A percentile compares a stretch with the other conserved stretches of the same genome.
Evolutionary conservation across 2,888 invertebrate species (phyloP).

Genomic region (Stramonita haemastoma): DNA sequence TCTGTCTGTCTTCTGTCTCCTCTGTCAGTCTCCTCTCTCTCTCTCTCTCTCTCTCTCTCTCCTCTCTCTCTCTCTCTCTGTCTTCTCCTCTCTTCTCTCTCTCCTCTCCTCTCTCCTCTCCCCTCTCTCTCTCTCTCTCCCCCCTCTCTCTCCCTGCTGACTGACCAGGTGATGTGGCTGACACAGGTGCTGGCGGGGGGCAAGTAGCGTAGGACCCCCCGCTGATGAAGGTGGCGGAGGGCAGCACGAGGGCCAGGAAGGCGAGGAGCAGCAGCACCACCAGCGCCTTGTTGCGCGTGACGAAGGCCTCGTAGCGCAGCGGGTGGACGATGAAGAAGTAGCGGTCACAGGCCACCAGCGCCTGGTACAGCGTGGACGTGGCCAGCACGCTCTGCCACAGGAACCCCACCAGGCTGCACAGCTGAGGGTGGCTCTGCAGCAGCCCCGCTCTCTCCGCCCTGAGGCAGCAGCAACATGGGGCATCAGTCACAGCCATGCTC

Average conservation of each 20-base stretch:
- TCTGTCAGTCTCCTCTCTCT: no score
- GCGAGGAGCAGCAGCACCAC: neutral
- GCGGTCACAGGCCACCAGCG: conserved; percentile 34
- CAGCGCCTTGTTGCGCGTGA: conserved; percentile 9
- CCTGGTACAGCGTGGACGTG: conserved; percentile 34
- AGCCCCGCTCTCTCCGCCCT: neutral
- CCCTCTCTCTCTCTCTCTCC: no score
- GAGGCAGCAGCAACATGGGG: neutral
- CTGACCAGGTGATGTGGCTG: conserved; percentile 34
- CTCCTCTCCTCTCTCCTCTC: no score
- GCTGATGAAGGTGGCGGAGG: conserved; percentile 1
- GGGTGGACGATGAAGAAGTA: conserved; percentile 45
- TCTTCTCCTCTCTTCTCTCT: no score
- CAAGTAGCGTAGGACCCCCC: conserved; percentile 8
- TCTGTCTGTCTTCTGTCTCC: no score
- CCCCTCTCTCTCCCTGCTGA: neutral
- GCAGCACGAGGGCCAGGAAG: conserved; percentile 26
- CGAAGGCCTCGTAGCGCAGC: conserved; percentile 33
- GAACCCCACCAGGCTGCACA: conserved; percentile 30
- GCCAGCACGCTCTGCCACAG: conserved; percentile 35
- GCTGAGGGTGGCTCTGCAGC: no score
- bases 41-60: no score
- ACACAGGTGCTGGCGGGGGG: conserved; percentile 27
- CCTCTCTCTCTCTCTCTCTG: no score
- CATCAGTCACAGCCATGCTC: no score